These are phyloP conservation scores for Pseudopleuronectes americanus DNA, from an alignment of 2,797 vertebrate species.

Conservation along the genomic window DNA sequence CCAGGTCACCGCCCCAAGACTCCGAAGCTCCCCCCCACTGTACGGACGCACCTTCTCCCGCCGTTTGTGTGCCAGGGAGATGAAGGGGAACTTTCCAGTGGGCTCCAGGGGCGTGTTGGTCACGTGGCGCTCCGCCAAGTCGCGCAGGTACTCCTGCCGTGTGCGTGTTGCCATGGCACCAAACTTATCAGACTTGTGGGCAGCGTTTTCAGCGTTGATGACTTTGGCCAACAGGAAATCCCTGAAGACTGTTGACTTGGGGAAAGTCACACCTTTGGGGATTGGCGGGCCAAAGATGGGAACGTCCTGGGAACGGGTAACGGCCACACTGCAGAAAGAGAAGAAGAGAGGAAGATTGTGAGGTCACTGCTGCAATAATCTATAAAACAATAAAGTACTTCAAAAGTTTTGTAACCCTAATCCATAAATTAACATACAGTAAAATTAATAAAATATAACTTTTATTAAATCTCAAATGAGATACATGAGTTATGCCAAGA, in stretches of 20 bases:
- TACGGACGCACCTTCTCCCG: conserved; percentile 94
- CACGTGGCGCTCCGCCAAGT: conserved; percentile 95
- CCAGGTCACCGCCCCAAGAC: conserved; percentile 93
- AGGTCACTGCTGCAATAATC: background rate
- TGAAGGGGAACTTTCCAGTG: conserved; percentile 95
- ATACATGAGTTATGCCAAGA: too few relatives aligned
- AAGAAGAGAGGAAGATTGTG: conserved; percentile 14
- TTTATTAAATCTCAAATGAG: too few relatives aligned
- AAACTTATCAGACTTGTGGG: conserved; percentile 97
- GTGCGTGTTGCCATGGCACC: conserved; percentile 97
- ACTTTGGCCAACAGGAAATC: conserved; percentile 98
- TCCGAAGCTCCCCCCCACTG: conserved; percentile 91
- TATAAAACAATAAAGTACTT: background rate
- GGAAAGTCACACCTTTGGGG: conserved; percentile 95
- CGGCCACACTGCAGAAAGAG: conserved; percentile 88
- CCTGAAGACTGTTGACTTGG: conserved; percentile 97
- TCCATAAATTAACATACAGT: background rate
- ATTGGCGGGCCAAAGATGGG: conserved; percentile 96
- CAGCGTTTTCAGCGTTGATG: conserved; percentile 97
- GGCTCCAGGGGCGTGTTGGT: conserved; percentile 95
- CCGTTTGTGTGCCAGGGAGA: conserved; percentile 95
- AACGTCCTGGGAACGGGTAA: conserved; percentile 96
- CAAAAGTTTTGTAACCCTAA: background rate
- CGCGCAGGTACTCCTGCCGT: conserved; percentile 95
- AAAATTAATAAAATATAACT: background rate